Evolutionary conservation across 2,888 invertebrate species (phyloP).

Genomic region (Icerya purchasi): DNA sequence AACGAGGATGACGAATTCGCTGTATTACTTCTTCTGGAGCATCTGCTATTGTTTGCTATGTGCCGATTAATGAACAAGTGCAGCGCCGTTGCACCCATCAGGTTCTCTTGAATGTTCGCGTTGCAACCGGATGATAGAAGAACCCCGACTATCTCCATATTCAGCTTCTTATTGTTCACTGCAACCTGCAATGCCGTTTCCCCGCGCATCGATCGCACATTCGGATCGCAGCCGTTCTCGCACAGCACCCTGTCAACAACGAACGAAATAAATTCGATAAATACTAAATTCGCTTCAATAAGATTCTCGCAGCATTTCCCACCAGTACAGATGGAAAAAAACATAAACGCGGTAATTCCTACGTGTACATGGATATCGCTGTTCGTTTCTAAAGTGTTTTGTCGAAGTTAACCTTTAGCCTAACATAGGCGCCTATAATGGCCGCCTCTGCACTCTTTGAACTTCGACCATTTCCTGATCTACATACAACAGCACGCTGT

Average conservation of each 20-base stretch:
- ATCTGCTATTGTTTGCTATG: constrained; percentile 12
- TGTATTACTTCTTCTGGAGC: not conserved
- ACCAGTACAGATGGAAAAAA: no score
- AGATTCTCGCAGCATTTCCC: no score
- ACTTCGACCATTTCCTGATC: no score
- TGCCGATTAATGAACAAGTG: constrained; percentile 23
- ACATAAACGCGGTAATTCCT: no score
- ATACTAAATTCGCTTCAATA: no score
- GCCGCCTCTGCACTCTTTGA: no score
- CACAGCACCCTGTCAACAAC: constrained; percentile 21
- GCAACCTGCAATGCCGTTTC: constrained; percentile 25
- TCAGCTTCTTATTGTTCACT: constrained; percentile 19
- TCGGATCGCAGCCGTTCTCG: constrained; percentile 24
- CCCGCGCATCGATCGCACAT: constrained; percentile 24
- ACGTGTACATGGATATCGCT: no score
- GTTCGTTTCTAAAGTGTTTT: no score
- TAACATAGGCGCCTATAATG: no score
- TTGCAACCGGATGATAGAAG: constrained; percentile 24
- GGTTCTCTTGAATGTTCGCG: constrained; percentile 23
- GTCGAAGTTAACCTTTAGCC: no score
- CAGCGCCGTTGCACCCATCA: constrained; percentile 23
- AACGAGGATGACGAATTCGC: constrained; percentile 18
- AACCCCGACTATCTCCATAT: constrained; percentile 22
- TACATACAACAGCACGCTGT: no score
- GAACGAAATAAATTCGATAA: no score